Evolutionary conservation across 2,797 vertebrate genomes (phyloP).

Genomic region (Sebastes elongatus): DNA sequence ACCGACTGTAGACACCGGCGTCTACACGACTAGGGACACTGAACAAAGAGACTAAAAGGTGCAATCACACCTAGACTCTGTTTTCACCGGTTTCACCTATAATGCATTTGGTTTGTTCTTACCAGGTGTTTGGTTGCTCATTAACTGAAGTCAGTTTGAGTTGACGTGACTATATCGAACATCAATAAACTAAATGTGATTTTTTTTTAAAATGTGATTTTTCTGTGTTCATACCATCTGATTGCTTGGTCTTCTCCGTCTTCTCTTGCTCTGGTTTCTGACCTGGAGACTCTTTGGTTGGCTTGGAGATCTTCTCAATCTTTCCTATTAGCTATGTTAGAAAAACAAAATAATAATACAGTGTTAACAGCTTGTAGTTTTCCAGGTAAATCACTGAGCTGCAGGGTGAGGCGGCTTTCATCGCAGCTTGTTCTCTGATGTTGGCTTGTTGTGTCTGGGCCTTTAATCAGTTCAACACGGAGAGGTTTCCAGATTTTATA

Average conservation of each 20-base stretch:
- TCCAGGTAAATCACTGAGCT: neutral
- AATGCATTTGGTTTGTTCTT: too few relatives aligned
- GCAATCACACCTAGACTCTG: too few relatives aligned
- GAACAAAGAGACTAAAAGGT: too few relatives aligned
- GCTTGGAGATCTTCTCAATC: conserved; percentile 80
- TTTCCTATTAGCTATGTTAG: conserved; percentile 70
- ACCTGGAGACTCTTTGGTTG: conserved; percentile 82
- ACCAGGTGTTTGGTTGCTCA: too few relatives aligned
- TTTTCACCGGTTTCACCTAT: too few relatives aligned
- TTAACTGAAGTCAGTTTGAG: too few relatives aligned
- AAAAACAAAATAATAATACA: neutral
- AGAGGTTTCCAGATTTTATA: neutral
- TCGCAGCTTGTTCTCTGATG: too few relatives aligned
- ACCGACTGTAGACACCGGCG: too few relatives aligned
- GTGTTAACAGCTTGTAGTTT: neutral
- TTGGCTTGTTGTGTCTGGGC: too few relatives aligned
- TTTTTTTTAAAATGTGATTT: neutral
- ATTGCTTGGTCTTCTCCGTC: conserved; percentile 83
- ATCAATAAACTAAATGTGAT: neutral
- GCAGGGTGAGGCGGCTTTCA: neutral
- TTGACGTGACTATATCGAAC: too few relatives aligned
- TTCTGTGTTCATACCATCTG: conserved; percentile 80
- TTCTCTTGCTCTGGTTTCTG: conserved; percentile 88
- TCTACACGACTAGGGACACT: too few relatives aligned
- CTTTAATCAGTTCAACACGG: neutral